Conservation (phyloP, 2,888 invertebrate species). For the Panopea generosa region DNA sequence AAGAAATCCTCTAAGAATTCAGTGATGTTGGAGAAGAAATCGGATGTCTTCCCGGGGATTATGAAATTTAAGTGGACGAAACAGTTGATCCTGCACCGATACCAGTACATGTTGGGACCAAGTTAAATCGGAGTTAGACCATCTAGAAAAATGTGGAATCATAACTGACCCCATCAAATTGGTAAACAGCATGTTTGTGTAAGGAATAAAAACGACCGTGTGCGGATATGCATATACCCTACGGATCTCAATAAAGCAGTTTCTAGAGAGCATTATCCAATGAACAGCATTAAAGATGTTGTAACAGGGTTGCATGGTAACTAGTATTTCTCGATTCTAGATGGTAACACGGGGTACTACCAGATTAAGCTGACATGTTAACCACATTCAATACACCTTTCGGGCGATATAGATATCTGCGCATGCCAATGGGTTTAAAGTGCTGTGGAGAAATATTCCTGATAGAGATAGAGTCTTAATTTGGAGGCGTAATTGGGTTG, state of each 20-base stretch:
- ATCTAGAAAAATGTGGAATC: slow-evolving; percentile 15
- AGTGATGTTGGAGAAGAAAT: slow-evolving; percentile 22
- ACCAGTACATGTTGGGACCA: slow-evolving; percentile 31
- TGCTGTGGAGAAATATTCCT: slow-evolving; percentile 46
- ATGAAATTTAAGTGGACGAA: slow-evolving; percentile 26
- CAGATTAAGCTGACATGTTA: slow-evolving; percentile 47
- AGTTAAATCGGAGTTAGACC: slow-evolving; percentile 33
- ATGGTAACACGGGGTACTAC: too few relatives aligned
- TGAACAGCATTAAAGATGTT: slow-evolving; percentile 30
- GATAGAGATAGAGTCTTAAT: slow-evolving; percentile 11
- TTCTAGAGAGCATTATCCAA: too few relatives aligned
- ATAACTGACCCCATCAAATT: slow-evolving; percentile 21
- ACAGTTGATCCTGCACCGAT: slow-evolving; percentile 8
- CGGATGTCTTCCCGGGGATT: slow-evolving; percentile 36
- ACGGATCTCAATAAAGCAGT: too few relatives aligned
- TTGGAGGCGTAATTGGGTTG: too few relatives aligned
- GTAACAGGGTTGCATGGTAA: slow-evolving; percentile 28
- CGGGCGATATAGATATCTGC: too few relatives aligned
- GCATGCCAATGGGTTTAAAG: slow-evolving; percentile 56
- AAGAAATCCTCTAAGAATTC: too few relatives aligned
- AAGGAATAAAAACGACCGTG: slow-evolving; percentile 17
- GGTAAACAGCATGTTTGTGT: too few relatives aligned
- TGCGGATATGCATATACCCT: too few relatives aligned
- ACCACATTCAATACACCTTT: slow-evolving; percentile 58
- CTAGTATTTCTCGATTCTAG: slow-evolving; percentile 58